These are phyloP conservation scores for Pavo muticus DNA, from an alignment of 2,113 vertebrate genomes.

Conservation along the genomic window DNA sequence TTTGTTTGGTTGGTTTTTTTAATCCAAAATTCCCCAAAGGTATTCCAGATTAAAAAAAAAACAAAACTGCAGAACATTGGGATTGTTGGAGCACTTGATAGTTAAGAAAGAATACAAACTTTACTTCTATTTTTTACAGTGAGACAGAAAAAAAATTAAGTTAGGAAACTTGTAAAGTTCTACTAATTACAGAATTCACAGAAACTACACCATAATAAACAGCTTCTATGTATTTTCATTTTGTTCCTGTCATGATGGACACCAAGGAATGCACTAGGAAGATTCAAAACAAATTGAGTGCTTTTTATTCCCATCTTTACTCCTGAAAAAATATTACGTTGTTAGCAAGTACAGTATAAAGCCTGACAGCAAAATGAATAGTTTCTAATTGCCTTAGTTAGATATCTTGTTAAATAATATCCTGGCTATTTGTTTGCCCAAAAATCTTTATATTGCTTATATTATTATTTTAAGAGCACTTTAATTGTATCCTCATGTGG, in stretches of 20 bases:
- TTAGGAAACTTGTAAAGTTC: background rate
- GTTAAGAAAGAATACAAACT: background rate
- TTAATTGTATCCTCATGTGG: background rate
- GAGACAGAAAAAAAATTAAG: background rate
- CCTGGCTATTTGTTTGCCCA: background rate
- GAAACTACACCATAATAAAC: background rate
- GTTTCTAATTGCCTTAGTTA: background rate
- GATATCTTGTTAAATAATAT: background rate
- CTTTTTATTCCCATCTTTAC: background rate
- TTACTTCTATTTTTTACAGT: background rate
- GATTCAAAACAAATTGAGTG: background rate
- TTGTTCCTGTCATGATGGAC: background rate
- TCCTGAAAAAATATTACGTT: background rate
- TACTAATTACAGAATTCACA: background rate
- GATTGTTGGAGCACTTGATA: background rate
- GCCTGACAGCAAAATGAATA: background rate
- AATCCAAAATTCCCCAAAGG: background rate
- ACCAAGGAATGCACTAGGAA: background rate
- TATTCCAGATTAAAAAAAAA: background rate
- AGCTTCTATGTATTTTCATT: background rate
- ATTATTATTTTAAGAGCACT: background rate
- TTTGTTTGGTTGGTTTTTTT: too few relatives aligned
- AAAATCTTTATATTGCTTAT: background rate
- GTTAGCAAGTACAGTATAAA: background rate
- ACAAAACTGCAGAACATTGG: background rate